Evolutionary conservation across 2,888 invertebrate species (phyloP), one percentile per base, ranked within the genome.

Genomic region (Agrotis ipsilon): DNA sequence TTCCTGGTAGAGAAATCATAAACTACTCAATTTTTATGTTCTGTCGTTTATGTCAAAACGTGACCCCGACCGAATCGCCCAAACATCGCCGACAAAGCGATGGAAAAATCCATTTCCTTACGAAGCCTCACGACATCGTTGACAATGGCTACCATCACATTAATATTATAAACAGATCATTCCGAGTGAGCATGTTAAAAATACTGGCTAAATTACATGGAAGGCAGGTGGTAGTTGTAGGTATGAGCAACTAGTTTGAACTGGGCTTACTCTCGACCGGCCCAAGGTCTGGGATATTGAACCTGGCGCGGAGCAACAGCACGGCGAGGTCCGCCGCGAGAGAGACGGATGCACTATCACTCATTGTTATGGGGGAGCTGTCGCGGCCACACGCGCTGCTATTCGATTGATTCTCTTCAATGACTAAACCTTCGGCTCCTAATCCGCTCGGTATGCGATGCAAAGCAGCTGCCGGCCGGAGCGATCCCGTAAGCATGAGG

Each of bases 201-300:
- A 93, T 93, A 94, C 89, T 89, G 79, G 83, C 82, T 87, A 91
- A 91, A 92, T 90, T 88, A 90, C 90, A 93, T 92, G 90, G 87
- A 91, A 90, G 88, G 92, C 93, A 92, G 93, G 92, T 94, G 91
- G 91, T 90, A 91, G 93, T 92, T 93, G 92, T 91, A 90, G 86
- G 89, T 89, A 89, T 88, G 86, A 91, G 92, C 90, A 92, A 95
- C 94, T 94, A 94, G 95, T 94, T 95, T 92, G 79, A 90, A 91
- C 91, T 91, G 93, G 88, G 87, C 91, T 88, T 91, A 89, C 91
- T 91, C 92, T 92, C 93, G 93, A 90, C 91, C 94, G 94, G 91
- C 84, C 92, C 95, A 95, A 95, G 95, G 95, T 93, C 95, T 95
- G 96, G 96, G 94, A 95, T 96, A 93, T 96, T 96, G 96, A 96